A percentile compares a stretch with the other conserved stretches of the same genome.
Evolutionary conservation across 2,113 vertebrate species (phyloP).

Genomic region (Vulpes vulpes): DNA sequence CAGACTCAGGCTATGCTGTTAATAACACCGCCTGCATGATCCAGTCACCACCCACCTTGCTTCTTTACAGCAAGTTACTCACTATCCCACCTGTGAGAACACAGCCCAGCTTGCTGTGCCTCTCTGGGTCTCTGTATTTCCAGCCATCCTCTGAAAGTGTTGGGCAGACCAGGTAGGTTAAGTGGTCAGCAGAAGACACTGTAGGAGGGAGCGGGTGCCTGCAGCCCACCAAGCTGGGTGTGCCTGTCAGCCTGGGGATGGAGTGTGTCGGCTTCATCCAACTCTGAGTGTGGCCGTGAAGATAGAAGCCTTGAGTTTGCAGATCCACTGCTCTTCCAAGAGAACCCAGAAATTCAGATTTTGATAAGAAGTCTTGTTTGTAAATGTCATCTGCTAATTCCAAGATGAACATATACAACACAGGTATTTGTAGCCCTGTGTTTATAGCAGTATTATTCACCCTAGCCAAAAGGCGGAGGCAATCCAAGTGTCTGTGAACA

Average conservation of each 20-base stretch:
- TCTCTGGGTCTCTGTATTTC: neutral
- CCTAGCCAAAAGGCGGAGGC: rapidly evolving
- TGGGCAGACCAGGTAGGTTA: neutral
- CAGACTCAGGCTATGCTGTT: too few relatives aligned
- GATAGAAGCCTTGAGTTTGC: neutral
- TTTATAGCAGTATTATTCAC: neutral
- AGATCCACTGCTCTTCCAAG: neutral
- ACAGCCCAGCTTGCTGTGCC: rapidly evolving
- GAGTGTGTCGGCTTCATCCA: rapidly evolving
- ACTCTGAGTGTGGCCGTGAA: neutral
- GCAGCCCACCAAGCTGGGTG: neutral
- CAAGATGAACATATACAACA: neutral
- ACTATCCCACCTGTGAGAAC: neutral
- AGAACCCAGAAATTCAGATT: neutral
- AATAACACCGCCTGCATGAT: neutral
- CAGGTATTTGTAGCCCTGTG: neutral
- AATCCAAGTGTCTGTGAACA: too few relatives aligned
- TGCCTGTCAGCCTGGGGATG: rapidly evolving
- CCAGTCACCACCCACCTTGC: rapidly evolving
- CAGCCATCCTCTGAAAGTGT: rapidly evolving
- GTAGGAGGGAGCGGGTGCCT: rapidly evolving
- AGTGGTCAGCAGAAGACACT: rapidly evolving
- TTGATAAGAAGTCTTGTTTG: neutral
- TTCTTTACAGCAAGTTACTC: rapidly evolving
- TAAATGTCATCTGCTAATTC: neutral